These are phyloP conservation scores for Sebastes wilsoni DNA, from an alignment of 2,797 vertebrate genomes.

Conservation along the genomic window DNA sequence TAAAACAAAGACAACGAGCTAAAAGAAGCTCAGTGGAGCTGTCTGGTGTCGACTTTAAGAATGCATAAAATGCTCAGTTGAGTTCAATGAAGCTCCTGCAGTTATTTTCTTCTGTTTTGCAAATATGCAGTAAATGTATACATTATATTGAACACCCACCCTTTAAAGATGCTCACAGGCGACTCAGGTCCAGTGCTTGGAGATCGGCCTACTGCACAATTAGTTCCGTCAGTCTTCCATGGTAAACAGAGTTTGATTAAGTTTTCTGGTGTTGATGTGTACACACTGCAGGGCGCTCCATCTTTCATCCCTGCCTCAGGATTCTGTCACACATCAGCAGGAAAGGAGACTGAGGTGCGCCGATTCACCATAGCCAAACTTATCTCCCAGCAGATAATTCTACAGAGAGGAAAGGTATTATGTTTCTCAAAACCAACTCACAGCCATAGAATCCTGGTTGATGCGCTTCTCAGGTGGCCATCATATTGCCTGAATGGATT, in stretches of 20 bases:
- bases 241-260: constrained; percentile 60
- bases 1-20: background rate
- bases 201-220: constrained; percentile 54
- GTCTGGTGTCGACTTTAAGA: background rate
- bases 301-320: constrained; percentile 56
- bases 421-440: constrained; percentile 60
- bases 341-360: constrained; percentile 42
- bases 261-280: constrained; percentile 51
- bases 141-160: constrained; percentile 16
- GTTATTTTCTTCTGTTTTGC: constrained; percentile 46
- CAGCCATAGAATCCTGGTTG: constrained; percentile 57
- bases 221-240: constrained; percentile 53
- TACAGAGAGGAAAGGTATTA: constrained; percentile 54
- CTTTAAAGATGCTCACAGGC: constrained; percentile 38
- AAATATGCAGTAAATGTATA: constrained; percentile 27
- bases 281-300: constrained; percentile 34
- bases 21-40: background rate
- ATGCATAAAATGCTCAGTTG: constrained; percentile 18
- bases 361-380: constrained; percentile 57
- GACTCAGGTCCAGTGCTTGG: constrained; percentile 47
- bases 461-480: constrained; percentile 68
- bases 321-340: constrained; percentile 60
- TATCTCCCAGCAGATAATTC: constrained; percentile 67
- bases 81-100: constrained; percentile 10
- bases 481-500: constrained; percentile 71